Base-by-base conservation (phyloP, 2,797 vertebrate genomes). In the Falco peregrinus region DNA sequence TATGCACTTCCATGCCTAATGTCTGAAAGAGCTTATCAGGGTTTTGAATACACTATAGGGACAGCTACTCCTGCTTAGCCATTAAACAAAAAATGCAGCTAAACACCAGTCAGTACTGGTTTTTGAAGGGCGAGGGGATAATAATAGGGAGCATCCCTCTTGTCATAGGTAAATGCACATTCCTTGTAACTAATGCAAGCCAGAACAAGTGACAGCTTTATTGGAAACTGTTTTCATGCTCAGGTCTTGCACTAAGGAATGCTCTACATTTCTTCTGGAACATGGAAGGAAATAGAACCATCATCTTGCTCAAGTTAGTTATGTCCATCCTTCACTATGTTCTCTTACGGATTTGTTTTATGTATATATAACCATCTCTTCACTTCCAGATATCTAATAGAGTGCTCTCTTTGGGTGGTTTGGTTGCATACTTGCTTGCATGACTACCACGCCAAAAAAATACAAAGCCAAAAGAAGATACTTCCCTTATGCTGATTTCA, bases 251-350 rank as follows among this genome's bases (percentile, higher is more conserved):
- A 6, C 26, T 13, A 21, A 48, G 31, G 16, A 89, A 54, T 5
- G 18, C 6, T n/a, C 21, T 0, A 0, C 16, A 1, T 45, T 67
- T 77, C n/a, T 41, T 57, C 51, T 6, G 10, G 28, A 75, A 17
- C 26, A 37, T 6, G 6, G 41, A 73, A 68, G 45, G 8, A 43
- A 43, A 64, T 2, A 28, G 16, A 80, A 20, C 24, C 25, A 17
- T 28, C 19, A 13, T 50, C 64, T 81, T 77, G 12, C 45, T 82
- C 7, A 13, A 17, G 41, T 5, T 29, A 24, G 4, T 41, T 24
- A 37, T 17, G 45, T 33, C n/a, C 61, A 60, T 39, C 37, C 37
- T 39, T 68, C 43, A 41, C 47, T 37, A 10, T 5, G 9, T 1
- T 59, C 13, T 50, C 26, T 28, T 43, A 9, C 3, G 33, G 47